These are phyloP conservation scores for Nomada fabriciana DNA, from an alignment of 2,888 invertebrate species.

Conservation along the genomic window DNA sequence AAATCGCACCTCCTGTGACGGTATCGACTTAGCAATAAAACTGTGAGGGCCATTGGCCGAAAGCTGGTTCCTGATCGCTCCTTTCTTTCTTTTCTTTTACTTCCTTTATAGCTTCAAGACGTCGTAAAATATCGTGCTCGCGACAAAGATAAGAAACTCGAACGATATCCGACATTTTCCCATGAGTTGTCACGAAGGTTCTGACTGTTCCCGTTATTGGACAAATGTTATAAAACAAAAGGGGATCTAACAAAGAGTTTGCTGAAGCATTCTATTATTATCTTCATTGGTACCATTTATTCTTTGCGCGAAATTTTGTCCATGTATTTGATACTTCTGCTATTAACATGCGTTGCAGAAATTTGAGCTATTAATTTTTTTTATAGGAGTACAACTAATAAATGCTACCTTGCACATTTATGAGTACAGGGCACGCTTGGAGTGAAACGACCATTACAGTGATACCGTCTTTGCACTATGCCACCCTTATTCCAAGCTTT, in stretches of 20 bases:
- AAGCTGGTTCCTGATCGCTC: conserved; percentile 28
- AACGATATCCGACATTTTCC: conserved; percentile 24
- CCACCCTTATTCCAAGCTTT: conserved; percentile 15
- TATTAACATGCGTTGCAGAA: neutral
- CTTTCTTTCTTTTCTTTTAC: conserved; percentile 14
- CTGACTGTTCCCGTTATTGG: neutral
- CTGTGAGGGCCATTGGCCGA: conserved; percentile 42
- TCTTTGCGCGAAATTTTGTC: neutral
- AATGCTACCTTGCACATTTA: neutral
- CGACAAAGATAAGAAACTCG: conserved; percentile 28
- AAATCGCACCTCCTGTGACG: neutral
- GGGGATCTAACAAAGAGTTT: neutral
- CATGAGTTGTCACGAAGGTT: conserved; percentile 36
- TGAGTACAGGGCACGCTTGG: conserved; percentile 1
- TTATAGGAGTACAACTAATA: neutral
- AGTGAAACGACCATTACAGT: conserved; percentile 33
- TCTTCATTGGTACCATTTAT: neutral
- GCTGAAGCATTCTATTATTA: neutral
- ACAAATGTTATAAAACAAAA: conserved; percentile 5
- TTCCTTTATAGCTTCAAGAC: neutral
- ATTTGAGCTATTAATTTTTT: neutral
- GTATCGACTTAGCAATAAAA: conserved; percentile 53
- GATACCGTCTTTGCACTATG: conserved; percentile 30
- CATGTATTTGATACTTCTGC: neutral
- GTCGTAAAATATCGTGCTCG: conserved; percentile 12